These are phyloP conservation scores for Boloria euphrosyne DNA, from an alignment of 2,888 invertebrate species.

Conservation along the genomic window DNA sequence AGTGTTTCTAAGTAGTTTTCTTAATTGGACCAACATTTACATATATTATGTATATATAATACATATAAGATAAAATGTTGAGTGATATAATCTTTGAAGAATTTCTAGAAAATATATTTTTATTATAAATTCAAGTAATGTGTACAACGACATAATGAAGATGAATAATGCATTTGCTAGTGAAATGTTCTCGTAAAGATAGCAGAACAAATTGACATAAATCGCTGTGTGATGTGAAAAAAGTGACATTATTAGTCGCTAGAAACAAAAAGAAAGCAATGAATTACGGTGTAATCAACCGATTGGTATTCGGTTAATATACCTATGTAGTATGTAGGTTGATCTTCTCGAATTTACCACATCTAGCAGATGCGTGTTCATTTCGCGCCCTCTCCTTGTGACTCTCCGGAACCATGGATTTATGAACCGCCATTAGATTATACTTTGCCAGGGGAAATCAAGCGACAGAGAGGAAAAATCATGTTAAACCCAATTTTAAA, in stretches of 20 bases:
- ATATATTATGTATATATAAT: too few relatives aligned
- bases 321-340: background rate
- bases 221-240: constrained; percentile 11
- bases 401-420: constrained; percentile 53
- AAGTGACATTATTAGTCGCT: constrained; percentile 12
- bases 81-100: background rate
- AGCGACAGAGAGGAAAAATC: constrained; percentile 31
- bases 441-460: constrained; percentile 21
- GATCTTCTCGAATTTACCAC: background rate
- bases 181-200: constrained; percentile 5
- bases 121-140: constrained; percentile 4
- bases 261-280: constrained; percentile 19
- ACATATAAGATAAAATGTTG: too few relatives aligned
- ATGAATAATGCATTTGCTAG: constrained; percentile 15
- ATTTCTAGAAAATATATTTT: background rate
- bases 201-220: constrained; percentile 19
- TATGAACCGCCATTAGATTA: constrained; percentile 28
- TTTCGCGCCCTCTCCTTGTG: constrained; percentile 66
- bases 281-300: constrained; percentile 8
- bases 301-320: constrained; percentile 3
- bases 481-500: constrained; percentile 36
- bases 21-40: background rate
- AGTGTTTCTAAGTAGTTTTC: constrained; percentile 10
- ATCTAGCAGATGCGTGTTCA: constrained; percentile 62
- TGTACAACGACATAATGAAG: constrained; percentile 4